Conservation (phyloP, 1,140 invertebrate species). For the Drosophila serrata region DNA sequence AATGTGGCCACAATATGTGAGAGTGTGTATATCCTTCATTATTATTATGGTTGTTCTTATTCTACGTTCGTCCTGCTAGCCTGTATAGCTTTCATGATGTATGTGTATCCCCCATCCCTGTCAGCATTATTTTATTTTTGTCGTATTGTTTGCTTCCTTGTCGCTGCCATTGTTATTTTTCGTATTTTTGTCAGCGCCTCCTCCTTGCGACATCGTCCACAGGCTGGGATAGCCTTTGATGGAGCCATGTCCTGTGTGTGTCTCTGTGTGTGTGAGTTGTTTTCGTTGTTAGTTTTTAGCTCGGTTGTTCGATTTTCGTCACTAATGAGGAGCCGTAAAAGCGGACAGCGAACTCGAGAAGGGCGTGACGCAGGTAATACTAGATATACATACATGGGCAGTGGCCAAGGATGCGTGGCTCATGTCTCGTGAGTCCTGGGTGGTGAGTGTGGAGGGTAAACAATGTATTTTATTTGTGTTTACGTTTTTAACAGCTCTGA, state of each 20-base stretch:
- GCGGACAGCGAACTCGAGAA: constrained; percentile 64
- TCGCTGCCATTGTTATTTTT: constrained; percentile 71
- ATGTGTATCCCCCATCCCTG: constrained; percentile 29
- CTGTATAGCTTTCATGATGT: not conserved
- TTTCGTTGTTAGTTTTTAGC: constrained; percentile 46
- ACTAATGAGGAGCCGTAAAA: constrained; percentile 77
- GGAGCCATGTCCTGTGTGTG: constrained; percentile 28
- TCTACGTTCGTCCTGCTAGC: constrained; percentile 41
- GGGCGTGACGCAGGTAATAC: constrained; percentile 60
- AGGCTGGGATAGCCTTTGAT: constrained; percentile 59
- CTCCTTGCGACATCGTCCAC: constrained; percentile 19
- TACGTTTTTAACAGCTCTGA: constrained; percentile 79
- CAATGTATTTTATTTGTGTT: constrained; percentile 79
- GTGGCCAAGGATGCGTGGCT: constrained; percentile 8
- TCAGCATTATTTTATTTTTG: constrained; percentile 66
- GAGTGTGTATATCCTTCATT: constrained; percentile 57
- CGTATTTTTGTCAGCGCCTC: constrained; percentile 40
- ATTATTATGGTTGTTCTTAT: constrained; percentile 70
- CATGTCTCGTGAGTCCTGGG: constrained; percentile 2
- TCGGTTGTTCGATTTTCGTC: constrained; percentile 71
- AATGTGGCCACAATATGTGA: constrained; percentile 51
- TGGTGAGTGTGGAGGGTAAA: constrained; percentile 41
- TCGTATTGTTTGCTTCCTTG: constrained; percentile 77
- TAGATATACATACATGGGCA: constrained; percentile 17
- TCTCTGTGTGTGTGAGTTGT: constrained; percentile 30